Evolutionary conservation across 2,113 vertebrate genomes (phyloP).

Genomic region (Sialia sialis): DNA sequence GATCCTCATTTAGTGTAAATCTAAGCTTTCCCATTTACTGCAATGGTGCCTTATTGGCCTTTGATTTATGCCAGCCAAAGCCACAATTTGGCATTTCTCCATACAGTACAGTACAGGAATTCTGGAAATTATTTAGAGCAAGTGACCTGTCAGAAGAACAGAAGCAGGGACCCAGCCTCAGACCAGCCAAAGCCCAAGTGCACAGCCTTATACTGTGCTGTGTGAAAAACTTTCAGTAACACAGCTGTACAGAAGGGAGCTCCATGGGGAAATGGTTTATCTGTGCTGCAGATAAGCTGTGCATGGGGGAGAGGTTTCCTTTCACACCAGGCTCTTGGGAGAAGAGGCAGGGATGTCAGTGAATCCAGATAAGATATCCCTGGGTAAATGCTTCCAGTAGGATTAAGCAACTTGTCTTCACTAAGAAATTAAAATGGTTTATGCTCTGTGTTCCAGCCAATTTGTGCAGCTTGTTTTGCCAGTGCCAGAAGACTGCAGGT

Average conservation of each 20-base stretch:
- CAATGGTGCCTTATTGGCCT: neutral
- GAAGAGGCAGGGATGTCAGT: neutral
- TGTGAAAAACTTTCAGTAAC: neutral
- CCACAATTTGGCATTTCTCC: neutral
- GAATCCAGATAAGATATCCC: neutral
- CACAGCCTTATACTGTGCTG: neutral
- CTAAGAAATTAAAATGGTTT: neutral
- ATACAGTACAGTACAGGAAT: neutral
- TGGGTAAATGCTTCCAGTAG: neutral
- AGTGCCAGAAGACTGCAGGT: neutral
- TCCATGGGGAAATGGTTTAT: neutral
- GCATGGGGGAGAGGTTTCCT: neutral
- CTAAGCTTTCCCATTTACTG: neutral
- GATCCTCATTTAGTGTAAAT: conserved; percentile 9
- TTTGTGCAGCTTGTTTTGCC: neutral
- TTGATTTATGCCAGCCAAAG: conserved; percentile 10
- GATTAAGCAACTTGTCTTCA: neutral
- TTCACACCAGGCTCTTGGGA: neutral
- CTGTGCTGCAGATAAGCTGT: neutral
- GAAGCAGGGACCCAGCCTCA: neutral
- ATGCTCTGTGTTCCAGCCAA: neutral
- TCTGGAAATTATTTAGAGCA: neutral
- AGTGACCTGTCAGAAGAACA: neutral
- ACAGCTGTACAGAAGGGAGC: neutral
- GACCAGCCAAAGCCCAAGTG: neutral